Evolutionary conservation across 2,888 invertebrate genomes (phyloP).

Genomic region (Eupithecia centaureata): DNA sequence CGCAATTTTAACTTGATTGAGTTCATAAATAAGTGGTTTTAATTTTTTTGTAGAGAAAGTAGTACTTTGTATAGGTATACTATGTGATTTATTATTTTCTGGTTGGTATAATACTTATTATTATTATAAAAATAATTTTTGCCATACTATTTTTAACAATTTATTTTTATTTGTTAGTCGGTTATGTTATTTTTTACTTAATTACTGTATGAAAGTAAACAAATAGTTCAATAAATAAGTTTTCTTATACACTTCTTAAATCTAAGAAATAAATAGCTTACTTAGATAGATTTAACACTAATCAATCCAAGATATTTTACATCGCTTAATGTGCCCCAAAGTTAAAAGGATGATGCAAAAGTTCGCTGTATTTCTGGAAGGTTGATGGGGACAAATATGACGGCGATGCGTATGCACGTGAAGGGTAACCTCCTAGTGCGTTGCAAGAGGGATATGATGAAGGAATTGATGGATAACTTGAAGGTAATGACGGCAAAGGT

Average conservation of each 20-base stretch:
- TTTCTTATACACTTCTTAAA: not conserved
- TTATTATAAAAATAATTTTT: too few relatives aligned
- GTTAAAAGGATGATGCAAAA: conserved; percentile 29
- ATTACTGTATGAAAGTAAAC: not conserved
- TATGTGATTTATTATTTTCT: not conserved
- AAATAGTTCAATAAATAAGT: not conserved
- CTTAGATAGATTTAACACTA: too few relatives aligned
- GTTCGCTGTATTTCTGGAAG: conserved; percentile 26
- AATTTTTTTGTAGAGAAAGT: not conserved
- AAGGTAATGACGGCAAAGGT: not conserved
- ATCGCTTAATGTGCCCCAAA: not conserved
- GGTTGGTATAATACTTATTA: too few relatives aligned
- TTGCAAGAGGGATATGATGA: conserved; percentile 18
- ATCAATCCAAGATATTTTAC: not conserved
- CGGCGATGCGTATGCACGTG: conserved; percentile 14
- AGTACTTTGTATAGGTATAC: not conserved
- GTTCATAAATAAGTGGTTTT: not conserved
- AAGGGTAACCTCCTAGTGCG: conserved; percentile 6
- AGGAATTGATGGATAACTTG: conserved; percentile 13
- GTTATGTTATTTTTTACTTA: not conserved
- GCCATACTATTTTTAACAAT: too few relatives aligned
- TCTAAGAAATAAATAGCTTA: not conserved
- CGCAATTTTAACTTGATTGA: not conserved
- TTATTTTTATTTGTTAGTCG: not conserved
- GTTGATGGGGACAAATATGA: conserved; percentile 14